Conservation (phyloP, 2,113 vertebrate genomes). For the Crocuta crocuta region DNA sequence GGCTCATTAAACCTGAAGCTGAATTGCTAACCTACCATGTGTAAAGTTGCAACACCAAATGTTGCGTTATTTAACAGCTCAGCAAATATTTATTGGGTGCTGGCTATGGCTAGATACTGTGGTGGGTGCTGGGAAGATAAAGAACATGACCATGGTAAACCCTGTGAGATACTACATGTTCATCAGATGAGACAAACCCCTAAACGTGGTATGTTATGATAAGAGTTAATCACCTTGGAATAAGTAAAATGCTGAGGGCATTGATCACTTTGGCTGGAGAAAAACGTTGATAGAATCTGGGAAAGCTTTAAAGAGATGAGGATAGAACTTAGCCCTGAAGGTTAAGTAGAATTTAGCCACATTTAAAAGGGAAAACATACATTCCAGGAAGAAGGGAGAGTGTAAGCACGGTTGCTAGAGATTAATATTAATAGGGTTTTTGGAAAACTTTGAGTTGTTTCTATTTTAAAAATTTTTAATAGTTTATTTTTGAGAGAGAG, state of each 20-base stretch:
- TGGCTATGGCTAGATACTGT: neutral
- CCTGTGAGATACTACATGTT: neutral
- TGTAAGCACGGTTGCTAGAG: neutral
- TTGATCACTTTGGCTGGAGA: neutral
- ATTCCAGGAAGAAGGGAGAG: neutral
- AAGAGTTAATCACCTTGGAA: neutral
- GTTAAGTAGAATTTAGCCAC: slow-evolving; percentile 25
- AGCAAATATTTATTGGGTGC: slow-evolving; percentile 59
- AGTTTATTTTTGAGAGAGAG: too few species aligned
- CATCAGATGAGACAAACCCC: neutral
- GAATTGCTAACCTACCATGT: slow-evolving; percentile 28
- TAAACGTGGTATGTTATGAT: neutral
- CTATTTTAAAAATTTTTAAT: too few species aligned
- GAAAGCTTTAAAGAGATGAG: neutral
- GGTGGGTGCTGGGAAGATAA: neutral
- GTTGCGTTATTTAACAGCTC: slow-evolving; percentile 72
- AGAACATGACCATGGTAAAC: neutral
- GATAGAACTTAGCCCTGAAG: neutral
- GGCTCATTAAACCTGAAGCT: slow-evolving; percentile 37
- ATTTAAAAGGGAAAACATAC: neutral
- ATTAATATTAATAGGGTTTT: slow-evolving; percentile 11
- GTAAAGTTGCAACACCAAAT: slow-evolving; percentile 46
- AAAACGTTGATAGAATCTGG: neutral
- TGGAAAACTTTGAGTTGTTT: neutral
- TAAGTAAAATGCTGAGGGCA: slow-evolving; percentile 42